Evolutionary conservation across 2,888 invertebrate genomes (phyloP), one percentile per base, ranked within the genome.

Genomic region (Dendrolimus houi): DNA sequence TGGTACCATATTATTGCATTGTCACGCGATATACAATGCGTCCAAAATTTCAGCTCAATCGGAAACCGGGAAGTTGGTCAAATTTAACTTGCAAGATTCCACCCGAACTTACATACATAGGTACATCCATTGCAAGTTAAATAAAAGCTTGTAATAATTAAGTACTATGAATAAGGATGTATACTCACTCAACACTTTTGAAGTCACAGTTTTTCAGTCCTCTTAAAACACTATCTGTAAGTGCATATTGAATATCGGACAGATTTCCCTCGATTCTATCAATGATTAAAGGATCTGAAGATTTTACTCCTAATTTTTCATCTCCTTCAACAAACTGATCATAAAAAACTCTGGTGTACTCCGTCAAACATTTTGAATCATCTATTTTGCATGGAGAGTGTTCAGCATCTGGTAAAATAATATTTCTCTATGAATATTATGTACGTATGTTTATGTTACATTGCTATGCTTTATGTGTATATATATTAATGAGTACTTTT

Each of bases 191-290:
- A 47, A 47, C 47, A 47, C 47, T 47, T 12, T 12, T 47, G 55
- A 52, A 41, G 0, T 8, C 58, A 56, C 62, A 61, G 29, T 47
- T 47, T 47, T 47, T 47, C 47, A 47, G 12, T 47, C 47, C 47
- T 10, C 2, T 10, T 12, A 47, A 47, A 10, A 12, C 12, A 47
- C 12, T 47, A 12, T 47, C 12, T 47, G 9, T 47, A 12, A 47
- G 9, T 47, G 9, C 6, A 47, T 47, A 47, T 9, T 47, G 47
- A 9, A 47, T 8, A 47, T 2, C 12, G 12, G 47, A 2, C 47
- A 47, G 47, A 12, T 47, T 47, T 9, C 47, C 47, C 9, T 47
- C 47, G 9, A 47, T 2, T 10, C 12, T 47, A 47, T 47, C 47
- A 2, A 47, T 47, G 9, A 9, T 10, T 47, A 47, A 12, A 10